Percentiles rank a stretch among this genome's conserved stretches.
phyloP scores from a whole-genome alignment of 2,888 invertebrate species.

The Acrobasis suavella region DNA sequence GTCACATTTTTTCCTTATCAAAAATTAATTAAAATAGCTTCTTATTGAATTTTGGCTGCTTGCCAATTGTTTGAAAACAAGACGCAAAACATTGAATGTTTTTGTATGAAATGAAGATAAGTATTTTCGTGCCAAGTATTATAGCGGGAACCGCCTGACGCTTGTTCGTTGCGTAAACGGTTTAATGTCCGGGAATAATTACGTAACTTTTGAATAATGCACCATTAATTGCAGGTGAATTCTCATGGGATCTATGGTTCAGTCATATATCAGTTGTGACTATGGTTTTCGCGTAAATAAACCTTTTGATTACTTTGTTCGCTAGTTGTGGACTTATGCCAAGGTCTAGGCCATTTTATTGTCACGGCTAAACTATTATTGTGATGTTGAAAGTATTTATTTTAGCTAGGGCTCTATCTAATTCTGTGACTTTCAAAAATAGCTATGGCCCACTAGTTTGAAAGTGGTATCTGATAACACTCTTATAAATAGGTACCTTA shows the following conservation, averaged over 20 bases:
- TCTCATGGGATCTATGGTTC: constrained; percentile 22
- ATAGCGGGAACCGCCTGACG: constrained; percentile 41
- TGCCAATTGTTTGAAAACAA: constrained; percentile 75
- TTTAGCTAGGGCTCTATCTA: constrained; percentile 46
- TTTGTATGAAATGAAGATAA: constrained; percentile 49
- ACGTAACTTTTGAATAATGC: constrained; percentile 47
- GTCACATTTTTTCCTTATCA: not conserved
- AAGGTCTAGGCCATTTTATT: constrained; percentile 71
- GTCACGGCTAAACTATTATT: constrained; percentile 49
- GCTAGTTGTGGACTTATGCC: constrained; percentile 75
- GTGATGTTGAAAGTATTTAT: constrained; percentile 30
- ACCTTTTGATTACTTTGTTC: constrained; percentile 41
- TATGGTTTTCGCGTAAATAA: constrained; percentile 37
- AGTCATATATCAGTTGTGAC: constrained; percentile 45
- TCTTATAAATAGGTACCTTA: not conserved
- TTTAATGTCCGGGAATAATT: constrained; percentile 41
- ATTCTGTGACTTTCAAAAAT: constrained; percentile 39
- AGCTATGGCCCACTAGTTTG: constrained; percentile 25
- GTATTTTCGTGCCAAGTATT: constrained; percentile 53
- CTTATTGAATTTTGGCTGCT: constrained; percentile 46
- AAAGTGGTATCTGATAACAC: constrained; percentile 9
- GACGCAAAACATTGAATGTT: constrained; percentile 63
- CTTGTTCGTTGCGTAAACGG: constrained; percentile 53
- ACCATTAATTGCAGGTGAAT: not conserved
- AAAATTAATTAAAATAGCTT: constrained; percentile 21